phyloP scores from a whole-genome alignment of 1,140 invertebrate genomes.

The Drepana arcuata region DNA sequence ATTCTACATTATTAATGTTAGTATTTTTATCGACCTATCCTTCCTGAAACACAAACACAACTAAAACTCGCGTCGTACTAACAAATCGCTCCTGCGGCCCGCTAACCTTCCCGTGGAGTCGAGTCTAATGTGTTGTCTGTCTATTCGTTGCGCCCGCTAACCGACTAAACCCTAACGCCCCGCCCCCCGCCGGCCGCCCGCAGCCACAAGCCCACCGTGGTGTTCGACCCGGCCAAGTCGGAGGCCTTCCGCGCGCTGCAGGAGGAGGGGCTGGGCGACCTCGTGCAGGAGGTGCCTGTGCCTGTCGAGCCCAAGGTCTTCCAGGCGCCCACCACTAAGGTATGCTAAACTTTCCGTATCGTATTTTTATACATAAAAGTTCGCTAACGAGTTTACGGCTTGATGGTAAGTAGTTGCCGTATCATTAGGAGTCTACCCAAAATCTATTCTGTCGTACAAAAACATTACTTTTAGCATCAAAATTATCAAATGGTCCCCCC shows the following conservation, averaged over 20 bases:
- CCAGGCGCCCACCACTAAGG: constrained; percentile 74
- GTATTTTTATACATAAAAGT: no score
- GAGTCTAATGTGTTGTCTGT: constrained; percentile 46
- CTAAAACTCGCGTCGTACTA: constrained; percentile 31
- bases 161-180: constrained; percentile 61
- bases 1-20: constrained; percentile 75
- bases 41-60: constrained; percentile 84
- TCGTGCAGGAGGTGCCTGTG: constrained; percentile 77
- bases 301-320: constrained; percentile 84
- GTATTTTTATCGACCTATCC: constrained; percentile 83
- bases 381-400: no score
- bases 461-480: no score
- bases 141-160: constrained; percentile 59
- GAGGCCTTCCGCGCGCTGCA: constrained; percentile 88
- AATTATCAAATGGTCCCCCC: no score
- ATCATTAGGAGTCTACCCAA: no score
- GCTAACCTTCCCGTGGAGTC: constrained; percentile 14
- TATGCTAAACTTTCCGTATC: no score
- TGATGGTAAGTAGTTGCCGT: no score
- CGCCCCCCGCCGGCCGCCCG: constrained; percentile 17
- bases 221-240: constrained; percentile 87
- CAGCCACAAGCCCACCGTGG: constrained; percentile 79
- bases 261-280: constrained; percentile 77
- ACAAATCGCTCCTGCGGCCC: constrained; percentile 47
- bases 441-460: no score